Conservation (phyloP, 1,140 invertebrate genomes). For the Drosophila athabasca region DNA sequence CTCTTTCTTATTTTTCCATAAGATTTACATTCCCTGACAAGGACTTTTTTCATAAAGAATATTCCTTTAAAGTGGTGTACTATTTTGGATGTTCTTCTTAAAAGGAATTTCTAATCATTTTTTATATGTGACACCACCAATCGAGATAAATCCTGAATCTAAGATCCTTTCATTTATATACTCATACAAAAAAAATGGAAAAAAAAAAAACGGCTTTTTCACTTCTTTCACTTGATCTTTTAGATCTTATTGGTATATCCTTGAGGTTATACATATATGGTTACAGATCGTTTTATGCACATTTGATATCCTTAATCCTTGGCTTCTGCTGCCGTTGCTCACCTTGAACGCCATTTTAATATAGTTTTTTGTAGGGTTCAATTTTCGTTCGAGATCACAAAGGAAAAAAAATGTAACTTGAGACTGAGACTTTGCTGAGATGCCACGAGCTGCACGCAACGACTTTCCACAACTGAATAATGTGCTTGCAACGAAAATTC, state of each 20-base stretch:
- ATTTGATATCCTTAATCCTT: constrained; percentile 64
- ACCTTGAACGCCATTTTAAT: constrained; percentile 82
- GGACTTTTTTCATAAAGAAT: too few species aligned
- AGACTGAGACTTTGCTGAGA: constrained; percentile 30
- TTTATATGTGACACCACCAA: not conserved
- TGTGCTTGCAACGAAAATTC: constrained; percentile 72
- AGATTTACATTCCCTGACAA: too few species aligned
- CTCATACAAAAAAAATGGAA: too few species aligned
- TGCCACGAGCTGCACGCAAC: constrained; percentile 76
- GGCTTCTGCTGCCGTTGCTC: constrained; percentile 39
- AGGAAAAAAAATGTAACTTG: constrained; percentile 30
- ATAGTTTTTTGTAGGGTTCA: constrained; percentile 30
- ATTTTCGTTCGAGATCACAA: constrained; percentile 49
- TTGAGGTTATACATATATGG: constrained; percentile 4
- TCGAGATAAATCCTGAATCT: not conserved
- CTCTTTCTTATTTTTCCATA: too few species aligned
- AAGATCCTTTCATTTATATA: constrained; percentile 5
- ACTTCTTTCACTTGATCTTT: constrained; percentile 14
- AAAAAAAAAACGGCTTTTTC: not conserved
- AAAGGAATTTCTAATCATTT: too few species aligned
- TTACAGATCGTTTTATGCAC: constrained; percentile 37
- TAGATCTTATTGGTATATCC: constrained; percentile 1
- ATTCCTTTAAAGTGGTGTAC: too few species aligned
- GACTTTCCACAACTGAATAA: constrained; percentile 83
- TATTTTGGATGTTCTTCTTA: too few species aligned